A percentile compares a stretch with the other conserved stretches of the same genome.
These are phyloP conservation scores for Salarias fasciatus DNA, from an alignment of 2,797 vertebrate species.

Conservation along the genomic window DNA sequence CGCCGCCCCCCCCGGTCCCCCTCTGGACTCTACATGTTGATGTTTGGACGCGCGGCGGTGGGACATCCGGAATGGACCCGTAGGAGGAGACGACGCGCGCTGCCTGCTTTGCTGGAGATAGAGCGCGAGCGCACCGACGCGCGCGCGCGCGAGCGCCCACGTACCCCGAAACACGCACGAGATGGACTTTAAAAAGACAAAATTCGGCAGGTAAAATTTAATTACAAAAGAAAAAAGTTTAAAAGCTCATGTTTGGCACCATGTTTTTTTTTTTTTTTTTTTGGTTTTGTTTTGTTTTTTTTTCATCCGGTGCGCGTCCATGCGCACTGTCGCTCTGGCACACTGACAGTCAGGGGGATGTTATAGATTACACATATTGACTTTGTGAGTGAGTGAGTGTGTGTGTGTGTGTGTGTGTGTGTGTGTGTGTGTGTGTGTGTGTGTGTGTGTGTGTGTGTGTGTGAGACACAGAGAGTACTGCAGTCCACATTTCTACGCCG, in stretches of 20 bases:
- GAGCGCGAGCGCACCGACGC: constrained; percentile 38
- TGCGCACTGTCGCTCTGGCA: constrained; percentile 57
- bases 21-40: constrained; percentile 46
- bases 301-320: constrained; percentile 44
- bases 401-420: constrained; percentile 27
- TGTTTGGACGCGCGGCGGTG: constrained; percentile 54
- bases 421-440: constrained; percentile 18
- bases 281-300: background rate
- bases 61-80: constrained; percentile 75
- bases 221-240: background rate
- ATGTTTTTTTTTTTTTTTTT: background rate
- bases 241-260: background rate
- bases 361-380: constrained; percentile 50
- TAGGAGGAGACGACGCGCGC: constrained; percentile 38
- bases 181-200: constrained; percentile 85
- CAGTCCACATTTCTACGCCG: too few species aligned
- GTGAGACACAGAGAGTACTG: too few species aligned
- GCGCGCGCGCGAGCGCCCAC: constrained; percentile 30
- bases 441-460: too few species aligned
- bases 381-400: too few species aligned
- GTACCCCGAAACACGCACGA: constrained; percentile 20
- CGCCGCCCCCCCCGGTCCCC: background rate
- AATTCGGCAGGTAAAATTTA: constrained; percentile 87
- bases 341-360: constrained; percentile 39
- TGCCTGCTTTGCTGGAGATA: constrained; percentile 29